Evolutionary conservation across 2,113 vertebrate species (phyloP), one percentile per base, ranked within the genome.

Genomic region (Malurus elegans): DNA sequence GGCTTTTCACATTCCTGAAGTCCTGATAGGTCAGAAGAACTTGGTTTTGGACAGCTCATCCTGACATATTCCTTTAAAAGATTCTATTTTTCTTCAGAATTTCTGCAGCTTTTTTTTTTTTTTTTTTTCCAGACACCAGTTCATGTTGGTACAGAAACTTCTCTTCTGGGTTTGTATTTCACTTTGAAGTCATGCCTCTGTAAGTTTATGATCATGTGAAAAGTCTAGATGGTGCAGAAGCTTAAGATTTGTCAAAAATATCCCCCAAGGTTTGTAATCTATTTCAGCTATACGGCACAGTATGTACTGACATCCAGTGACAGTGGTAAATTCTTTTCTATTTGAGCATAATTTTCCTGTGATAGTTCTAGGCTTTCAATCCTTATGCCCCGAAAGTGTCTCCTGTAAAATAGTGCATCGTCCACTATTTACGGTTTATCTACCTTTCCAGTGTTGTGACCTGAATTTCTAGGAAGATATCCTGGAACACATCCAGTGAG

Each of bases 231-330:
- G 90, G 70, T 86, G 54, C 71, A 88, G 67, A 90, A 90, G 54
- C 79, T 88, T 72, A 90, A 90, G 74, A 93, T 96, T 92, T 95
- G 88, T 92, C 92, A 96, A 75, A 84, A 91, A 85, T 79, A 88
- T 85, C 74, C 93, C 71, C 81, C 76, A 85, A 93, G 95, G 90
- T 93, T 86, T 94, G 74, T 82, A 71, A 88, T 90, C 81, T 87
- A 36, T 86, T 93, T 94, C 47, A 90, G 67, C 74, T 88, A 24
- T 75, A 40, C 66, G 45, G 53, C 66, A 61, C 54, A 87, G 66
- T 57, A 65, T 26, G 66, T 88, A 79, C 66, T 90, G 92, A 93
- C 79, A 92, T 73, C 42, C 93, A 93, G 54, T 86, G 81, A 83
- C 71, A 86, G 82, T 50, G 66, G 88, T 82, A 86, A 95, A 92